Percentiles rank a stretch among this genome's conserved stretches.
phyloP scores from a whole-genome alignment of 1,140 invertebrate species.

The Nasonia giraulti region DNA sequence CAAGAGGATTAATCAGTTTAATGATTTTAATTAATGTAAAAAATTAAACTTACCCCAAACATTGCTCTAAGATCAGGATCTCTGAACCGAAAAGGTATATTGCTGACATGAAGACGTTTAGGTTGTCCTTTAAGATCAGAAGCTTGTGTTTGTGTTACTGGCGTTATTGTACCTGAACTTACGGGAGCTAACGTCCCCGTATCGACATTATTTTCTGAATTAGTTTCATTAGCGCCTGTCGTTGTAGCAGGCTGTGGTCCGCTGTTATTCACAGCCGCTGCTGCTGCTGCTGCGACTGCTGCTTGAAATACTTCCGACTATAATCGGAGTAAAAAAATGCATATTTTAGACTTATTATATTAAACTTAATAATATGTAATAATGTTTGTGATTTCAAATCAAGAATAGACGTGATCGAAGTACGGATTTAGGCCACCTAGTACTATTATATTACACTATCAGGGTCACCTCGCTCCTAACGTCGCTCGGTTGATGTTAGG shows the following conservation, averaged over 20 bases:
- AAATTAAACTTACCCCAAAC: constrained; percentile 91
- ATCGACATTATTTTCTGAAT: constrained; percentile 66
- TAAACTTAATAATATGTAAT: no score
- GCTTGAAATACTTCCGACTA: constrained; percentile 73
- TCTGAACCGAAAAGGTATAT: constrained; percentile 99
- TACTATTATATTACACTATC: no score
- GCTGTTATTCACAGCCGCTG: constrained; percentile 65
- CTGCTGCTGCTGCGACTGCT: constrained; percentile 70
- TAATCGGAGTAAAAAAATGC: constrained; percentile 46
- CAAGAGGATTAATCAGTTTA: no score
- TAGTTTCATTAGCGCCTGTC: constrained; percentile 64
- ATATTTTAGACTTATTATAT: no score
- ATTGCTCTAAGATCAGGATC: constrained; percentile 97
- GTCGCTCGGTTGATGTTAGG: no score
- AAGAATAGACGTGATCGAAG: no score
- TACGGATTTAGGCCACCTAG: no score
- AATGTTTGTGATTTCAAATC: no score
- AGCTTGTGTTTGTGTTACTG: constrained; percentile 69
- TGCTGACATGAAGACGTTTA: constrained; percentile 95
- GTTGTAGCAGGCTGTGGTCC: constrained; percentile 66
- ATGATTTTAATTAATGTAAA: no score
- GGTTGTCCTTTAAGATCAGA: constrained; percentile 80
- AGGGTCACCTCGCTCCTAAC: no score
- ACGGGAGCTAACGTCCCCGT: constrained; percentile 66
- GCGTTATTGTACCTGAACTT: constrained; percentile 73